phyloP scores from a whole-genome alignment of 2,797 vertebrate genomes.

The Clarias fuscus region DNA sequence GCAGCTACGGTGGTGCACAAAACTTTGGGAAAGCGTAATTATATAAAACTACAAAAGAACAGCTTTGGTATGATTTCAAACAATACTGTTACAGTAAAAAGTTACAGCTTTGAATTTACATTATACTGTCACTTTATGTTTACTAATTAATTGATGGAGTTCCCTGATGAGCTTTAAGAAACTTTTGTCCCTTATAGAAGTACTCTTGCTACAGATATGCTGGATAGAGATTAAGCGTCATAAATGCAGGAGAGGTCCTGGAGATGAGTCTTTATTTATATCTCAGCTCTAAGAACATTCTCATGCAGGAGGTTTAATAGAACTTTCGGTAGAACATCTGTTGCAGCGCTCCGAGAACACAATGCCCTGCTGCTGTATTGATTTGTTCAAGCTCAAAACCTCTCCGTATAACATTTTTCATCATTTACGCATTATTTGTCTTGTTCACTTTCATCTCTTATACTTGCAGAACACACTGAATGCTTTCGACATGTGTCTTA shows the following conservation, averaged over 20 bases:
- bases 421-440: not conserved
- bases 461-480: not conserved
- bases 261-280: not conserved
- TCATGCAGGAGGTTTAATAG: not conserved
- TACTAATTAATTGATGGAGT: not conserved
- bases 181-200: not conserved
- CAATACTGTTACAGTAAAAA: not conserved
- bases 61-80: not conserved
- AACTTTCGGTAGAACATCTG: not conserved
- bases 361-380: not conserved
- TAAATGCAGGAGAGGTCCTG: not conserved
- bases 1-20: not conserved
- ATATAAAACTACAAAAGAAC: not conserved
- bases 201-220: too few relatives aligned
- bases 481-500: not conserved
- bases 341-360: not conserved
- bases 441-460: constrained; percentile 8
- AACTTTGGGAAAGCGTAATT: not conserved
- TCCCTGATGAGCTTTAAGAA: not conserved
- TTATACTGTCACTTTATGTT: not conserved
- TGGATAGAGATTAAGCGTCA: not conserved
- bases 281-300: not conserved
- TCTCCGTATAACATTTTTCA: not conserved
- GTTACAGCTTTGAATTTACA: not conserved
- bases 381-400: not conserved